phyloP scores from a whole-genome alignment of 2,113 vertebrate species.

The Pseudopipra pipra region DNA sequence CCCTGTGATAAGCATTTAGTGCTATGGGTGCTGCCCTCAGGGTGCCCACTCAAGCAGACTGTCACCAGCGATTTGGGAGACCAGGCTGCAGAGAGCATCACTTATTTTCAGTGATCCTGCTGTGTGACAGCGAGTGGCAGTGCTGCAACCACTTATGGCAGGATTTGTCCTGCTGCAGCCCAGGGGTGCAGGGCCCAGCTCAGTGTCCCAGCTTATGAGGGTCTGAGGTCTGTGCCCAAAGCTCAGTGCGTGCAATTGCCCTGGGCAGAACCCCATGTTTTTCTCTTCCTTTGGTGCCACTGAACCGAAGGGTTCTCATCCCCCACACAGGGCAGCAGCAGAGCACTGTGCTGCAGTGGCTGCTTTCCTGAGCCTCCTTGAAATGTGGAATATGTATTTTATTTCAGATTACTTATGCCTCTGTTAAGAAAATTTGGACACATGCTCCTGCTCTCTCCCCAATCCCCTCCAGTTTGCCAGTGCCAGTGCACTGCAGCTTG shows the following conservation, averaged over 20 bases:
- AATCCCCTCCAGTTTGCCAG: not conserved
- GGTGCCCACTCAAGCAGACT: not conserved
- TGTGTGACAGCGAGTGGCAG: fast-evolving
- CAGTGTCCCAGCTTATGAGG: not conserved
- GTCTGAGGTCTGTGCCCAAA: not conserved
- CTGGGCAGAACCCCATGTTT: fast-evolving
- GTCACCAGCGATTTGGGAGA: not conserved
- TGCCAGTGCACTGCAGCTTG: not conserved
- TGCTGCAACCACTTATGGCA: fast-evolving
- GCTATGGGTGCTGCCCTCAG: not conserved
- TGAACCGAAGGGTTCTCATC: not conserved
- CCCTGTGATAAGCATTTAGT: not conserved
- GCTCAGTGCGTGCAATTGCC: not conserved
- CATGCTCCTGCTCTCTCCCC: not conserved
- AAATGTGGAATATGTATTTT: fast-evolving
- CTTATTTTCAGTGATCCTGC: not conserved
- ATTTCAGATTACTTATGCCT: not conserved
- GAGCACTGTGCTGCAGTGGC: not conserved
- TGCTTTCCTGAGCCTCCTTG: not conserved
- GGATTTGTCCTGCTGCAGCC: not conserved
- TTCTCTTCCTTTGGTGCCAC: not conserved
- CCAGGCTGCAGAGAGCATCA: not conserved
- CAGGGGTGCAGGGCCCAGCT: not conserved
- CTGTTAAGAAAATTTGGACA: not conserved
- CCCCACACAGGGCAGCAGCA: not conserved